phyloP scores from a whole-genome alignment of 2,888 invertebrate species.

The Vanessa cardui region DNA sequence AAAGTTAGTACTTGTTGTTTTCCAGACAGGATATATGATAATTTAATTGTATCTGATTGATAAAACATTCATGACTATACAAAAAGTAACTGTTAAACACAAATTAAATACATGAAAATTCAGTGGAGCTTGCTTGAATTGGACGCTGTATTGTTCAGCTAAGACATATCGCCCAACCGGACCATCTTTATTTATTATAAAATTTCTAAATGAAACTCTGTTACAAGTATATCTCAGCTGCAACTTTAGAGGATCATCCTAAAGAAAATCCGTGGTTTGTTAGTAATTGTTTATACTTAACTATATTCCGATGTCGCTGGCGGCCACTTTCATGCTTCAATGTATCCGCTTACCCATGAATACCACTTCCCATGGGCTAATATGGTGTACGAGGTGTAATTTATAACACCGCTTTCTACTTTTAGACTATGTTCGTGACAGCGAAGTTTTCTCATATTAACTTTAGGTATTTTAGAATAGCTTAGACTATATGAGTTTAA shows the following conservation, averaged over 20 bases:
- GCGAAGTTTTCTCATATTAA: constrained; percentile 3
- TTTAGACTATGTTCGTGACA: not conserved
- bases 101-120: no score
- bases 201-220: no score
- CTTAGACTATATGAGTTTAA: not conserved
- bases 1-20: no score
- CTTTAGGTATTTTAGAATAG: not conserved
- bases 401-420: constrained; percentile 18
- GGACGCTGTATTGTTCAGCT: no score
- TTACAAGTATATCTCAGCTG: not conserved
- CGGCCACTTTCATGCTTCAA: constrained; percentile 13
- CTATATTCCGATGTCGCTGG: constrained; percentile 21
- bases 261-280: constrained; percentile 14
- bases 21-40: no score
- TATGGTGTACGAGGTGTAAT: constrained; percentile 21
- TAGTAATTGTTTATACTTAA: constrained; percentile 30
- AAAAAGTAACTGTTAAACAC: no score
- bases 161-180: no score
- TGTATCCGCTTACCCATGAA: constrained; percentile 19
- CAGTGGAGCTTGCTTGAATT: no score
- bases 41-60: no score
- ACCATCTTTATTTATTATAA: no score
- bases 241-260: not conserved
- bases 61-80: no score
- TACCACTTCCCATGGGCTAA: constrained; percentile 20